A percentile compares a stretch with the other conserved stretches of the same genome.
Evolutionary conservation across 2,888 invertebrate genomes (phyloP).

Genomic region (Poecilus cupreus): DNA sequence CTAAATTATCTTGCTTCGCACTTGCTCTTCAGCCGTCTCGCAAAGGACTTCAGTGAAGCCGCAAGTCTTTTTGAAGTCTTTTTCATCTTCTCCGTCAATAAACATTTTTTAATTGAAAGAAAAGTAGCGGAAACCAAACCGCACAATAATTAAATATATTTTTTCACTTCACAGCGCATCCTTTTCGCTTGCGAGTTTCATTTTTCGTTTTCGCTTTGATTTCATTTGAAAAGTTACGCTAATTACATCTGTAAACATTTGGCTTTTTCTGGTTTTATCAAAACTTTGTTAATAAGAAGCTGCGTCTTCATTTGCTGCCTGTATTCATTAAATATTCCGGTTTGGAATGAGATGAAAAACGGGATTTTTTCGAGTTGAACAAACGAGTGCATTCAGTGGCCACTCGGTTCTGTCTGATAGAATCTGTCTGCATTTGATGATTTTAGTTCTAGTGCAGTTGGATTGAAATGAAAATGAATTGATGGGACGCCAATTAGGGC

Average conservation of each 20-base stretch:
- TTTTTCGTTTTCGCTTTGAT: conserved; percentile 9
- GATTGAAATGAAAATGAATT: conserved; percentile 1
- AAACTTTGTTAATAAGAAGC: conserved; percentile 55
- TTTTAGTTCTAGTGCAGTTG: not conserved
- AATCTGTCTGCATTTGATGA: not conserved
- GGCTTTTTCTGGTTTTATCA: conserved; percentile 53
- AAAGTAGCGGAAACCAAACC: conserved; percentile 39
- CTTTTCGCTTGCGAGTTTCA: not conserved
- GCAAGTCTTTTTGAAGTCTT: conserved; percentile 10
- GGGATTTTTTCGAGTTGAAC: conserved; percentile 28
- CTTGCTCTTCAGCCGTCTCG: not conserved
- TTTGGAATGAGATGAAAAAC: not conserved
- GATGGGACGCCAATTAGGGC: conserved; percentile 14
- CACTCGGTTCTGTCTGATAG: not conserved
- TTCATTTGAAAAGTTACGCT: conserved; percentile 35
- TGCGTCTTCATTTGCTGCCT: conserved; percentile 41
- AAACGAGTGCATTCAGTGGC: not conserved
- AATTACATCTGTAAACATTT: conserved; percentile 58
- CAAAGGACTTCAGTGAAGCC: conserved; percentile 4
- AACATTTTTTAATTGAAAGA: conserved; percentile 26
- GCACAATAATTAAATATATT: conserved; percentile 39
- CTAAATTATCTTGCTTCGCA: conserved; percentile 27
- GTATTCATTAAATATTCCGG: conserved; percentile 54
- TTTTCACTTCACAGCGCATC: conserved; percentile 16
- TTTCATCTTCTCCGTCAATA: conserved; percentile 39